phyloP scores from a whole-genome alignment of 2,113 vertebrate species.

The Tricholaema leucomelas region DNA sequence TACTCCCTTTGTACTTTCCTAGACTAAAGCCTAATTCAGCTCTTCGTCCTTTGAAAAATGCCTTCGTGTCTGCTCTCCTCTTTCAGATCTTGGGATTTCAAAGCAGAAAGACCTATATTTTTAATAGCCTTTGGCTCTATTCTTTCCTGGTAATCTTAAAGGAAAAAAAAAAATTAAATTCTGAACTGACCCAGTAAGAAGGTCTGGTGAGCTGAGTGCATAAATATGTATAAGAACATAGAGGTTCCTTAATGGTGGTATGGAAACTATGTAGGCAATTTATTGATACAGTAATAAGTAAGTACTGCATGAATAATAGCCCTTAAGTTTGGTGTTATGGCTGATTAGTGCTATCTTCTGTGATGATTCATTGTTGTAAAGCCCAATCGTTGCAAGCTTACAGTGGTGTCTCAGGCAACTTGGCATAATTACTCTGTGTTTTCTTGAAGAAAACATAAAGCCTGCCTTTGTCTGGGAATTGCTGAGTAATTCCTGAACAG shows the following conservation, averaged over 20 bases:
- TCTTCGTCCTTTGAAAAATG: conserved; percentile 21
- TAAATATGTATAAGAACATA: not conserved
- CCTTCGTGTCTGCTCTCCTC: not conserved
- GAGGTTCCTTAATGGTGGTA: not conserved
- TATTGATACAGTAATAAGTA: not conserved
- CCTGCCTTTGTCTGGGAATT: conserved; percentile 2
- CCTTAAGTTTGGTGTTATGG: not conserved
- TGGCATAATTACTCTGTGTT: conserved; percentile 25
- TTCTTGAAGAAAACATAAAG: conserved; percentile 35
- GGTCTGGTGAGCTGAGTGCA: not conserved
- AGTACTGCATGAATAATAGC: not conserved
- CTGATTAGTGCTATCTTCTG: not conserved
- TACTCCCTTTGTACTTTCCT: conserved; percentile 4
- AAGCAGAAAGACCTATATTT: not conserved
- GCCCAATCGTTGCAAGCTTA: not conserved
- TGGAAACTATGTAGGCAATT: not conserved
- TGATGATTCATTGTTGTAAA: conserved; percentile 29
- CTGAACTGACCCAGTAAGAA: not conserved
- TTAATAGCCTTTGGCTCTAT: not conserved
- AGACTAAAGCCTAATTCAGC: not conserved
- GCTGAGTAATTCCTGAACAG: conserved; percentile 16
- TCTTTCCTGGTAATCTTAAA: not conserved
- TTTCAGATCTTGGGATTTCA: not conserved
- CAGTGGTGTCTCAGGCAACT: not conserved
- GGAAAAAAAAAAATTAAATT: not conserved